Conservation (phyloP, 2,113 vertebrate genomes). For the Alligator mississippiensis region DNA sequence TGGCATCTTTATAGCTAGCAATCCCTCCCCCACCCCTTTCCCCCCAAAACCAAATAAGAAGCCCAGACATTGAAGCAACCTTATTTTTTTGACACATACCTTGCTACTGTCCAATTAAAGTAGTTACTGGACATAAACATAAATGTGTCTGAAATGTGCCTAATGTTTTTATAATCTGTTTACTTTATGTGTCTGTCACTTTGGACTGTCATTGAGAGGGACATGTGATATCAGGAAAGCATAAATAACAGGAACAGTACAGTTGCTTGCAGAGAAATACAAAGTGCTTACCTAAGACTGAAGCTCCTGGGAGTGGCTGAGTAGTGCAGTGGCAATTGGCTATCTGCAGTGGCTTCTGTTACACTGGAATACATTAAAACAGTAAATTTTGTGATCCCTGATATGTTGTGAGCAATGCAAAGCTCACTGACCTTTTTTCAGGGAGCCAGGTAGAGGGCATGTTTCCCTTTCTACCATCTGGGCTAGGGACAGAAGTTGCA, state of each 20-base stretch:
- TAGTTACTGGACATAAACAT: background rate
- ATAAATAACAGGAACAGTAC: background rate
- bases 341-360: constrained; percentile 38
- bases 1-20: background rate
- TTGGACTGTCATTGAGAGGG: background rate
- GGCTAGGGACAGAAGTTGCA: too few relatives aligned
- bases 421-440: background rate
- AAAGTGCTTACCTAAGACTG: constrained; percentile 18
- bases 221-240: background rate
- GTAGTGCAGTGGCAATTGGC: background rate
- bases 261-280: constrained; percentile 38
- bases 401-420: background rate
- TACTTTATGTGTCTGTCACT: background rate
- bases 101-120: background rate
- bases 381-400: background rate
- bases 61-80: background rate
- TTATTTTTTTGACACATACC: background rate
- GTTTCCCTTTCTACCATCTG: too few relatives aligned
- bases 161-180: background rate
- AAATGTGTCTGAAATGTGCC: background rate
- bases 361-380: background rate
- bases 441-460: background rate
- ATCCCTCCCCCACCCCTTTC: too few relatives aligned
- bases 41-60: background rate
- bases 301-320: background rate